Evolutionary conservation across 1,140 invertebrate species (phyloP).

Genomic region (Sycophaga agraensis): DNA sequence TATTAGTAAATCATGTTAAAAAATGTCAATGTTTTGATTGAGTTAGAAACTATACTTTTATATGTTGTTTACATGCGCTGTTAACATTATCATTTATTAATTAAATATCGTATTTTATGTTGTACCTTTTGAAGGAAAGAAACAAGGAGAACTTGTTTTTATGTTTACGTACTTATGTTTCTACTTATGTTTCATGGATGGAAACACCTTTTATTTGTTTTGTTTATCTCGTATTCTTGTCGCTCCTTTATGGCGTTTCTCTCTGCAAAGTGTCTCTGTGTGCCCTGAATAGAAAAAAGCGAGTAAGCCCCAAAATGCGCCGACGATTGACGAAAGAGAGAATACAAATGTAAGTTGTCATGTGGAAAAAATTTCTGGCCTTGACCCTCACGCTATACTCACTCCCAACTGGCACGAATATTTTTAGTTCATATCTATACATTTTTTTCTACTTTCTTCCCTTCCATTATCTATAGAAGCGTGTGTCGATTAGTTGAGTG

Average conservation of each 20-base stretch:
- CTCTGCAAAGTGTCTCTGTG: conserved; percentile 23
- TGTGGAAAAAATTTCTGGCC: conserved; percentile 43
- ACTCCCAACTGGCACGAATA: conserved; percentile 57
- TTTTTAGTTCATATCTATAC: conserved; percentile 30
- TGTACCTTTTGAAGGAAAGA: not conserved
- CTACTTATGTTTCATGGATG: not conserved
- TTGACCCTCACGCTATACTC: conserved; percentile 52
- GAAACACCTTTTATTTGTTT: conserved; percentile 2
- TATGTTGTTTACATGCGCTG: too few species aligned
- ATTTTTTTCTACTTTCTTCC: not conserved
- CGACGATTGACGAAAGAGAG: conserved; percentile 47
- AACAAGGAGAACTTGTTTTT: not conserved
- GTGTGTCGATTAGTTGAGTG: too few species aligned
- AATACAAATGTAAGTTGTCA: conserved; percentile 56
- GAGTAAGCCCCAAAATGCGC: conserved; percentile 34
- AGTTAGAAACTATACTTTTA: not conserved
- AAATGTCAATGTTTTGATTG: not conserved
- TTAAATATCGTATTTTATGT: too few species aligned
- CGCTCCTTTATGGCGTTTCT: conserved; percentile 14
- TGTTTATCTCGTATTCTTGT: conserved; percentile 5
- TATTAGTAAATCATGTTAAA: conserved; percentile 3
- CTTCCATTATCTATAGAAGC: not conserved
- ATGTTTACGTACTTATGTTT: not conserved
- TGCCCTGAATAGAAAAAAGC: conserved; percentile 22
- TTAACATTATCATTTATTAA: too few species aligned